Percentiles rank a stretch among this genome's conserved stretches.
Conservation (phyloP, 2,888 invertebrate genomes). For the Cryptophagus acutangulus region DNA sequence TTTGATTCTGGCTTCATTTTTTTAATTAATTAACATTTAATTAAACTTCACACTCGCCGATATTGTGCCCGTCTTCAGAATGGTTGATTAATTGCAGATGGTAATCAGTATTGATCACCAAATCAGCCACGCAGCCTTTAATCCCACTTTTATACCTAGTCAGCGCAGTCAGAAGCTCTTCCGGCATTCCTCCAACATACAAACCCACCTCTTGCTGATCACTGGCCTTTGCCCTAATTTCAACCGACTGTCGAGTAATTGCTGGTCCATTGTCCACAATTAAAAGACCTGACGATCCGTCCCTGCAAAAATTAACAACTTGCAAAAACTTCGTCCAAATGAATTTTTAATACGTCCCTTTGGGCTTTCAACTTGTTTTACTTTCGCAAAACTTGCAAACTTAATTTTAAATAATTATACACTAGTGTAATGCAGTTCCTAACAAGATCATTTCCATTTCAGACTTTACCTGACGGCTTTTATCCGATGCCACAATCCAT, state of each 20-base stretch:
- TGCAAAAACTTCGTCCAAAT: no score
- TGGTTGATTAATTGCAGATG: conserved; percentile 50
- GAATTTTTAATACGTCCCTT: no score
- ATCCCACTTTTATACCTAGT: conserved; percentile 54
- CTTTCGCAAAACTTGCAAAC: no score
- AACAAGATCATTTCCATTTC: no score
- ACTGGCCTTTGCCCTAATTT: conserved; percentile 48
- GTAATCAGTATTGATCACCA: conserved; percentile 58
- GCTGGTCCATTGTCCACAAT: conserved; percentile 86
- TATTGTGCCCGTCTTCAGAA: conserved; percentile 50
- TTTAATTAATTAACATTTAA: conserved; percentile 10
- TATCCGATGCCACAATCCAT: conserved; percentile 81
- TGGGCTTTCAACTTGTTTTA: no score
- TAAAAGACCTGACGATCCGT: conserved; percentile 78
- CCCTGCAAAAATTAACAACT: conserved; percentile 55
- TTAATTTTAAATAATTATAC: no score
- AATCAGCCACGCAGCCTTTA: conserved; percentile 59
- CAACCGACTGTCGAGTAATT: conserved; percentile 76
- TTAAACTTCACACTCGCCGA: conserved; percentile 44
- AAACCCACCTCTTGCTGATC: conserved; percentile 75
- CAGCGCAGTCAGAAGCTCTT: conserved; percentile 27
- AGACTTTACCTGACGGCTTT: conserved; percentile 71
- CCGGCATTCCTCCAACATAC: conserved; percentile 65
- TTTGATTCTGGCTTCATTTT: conserved; percentile 10
- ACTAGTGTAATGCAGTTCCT: no score